Conservation (phyloP, 2,888 invertebrate genomes). For the Ichneumon xanthorius region DNA sequence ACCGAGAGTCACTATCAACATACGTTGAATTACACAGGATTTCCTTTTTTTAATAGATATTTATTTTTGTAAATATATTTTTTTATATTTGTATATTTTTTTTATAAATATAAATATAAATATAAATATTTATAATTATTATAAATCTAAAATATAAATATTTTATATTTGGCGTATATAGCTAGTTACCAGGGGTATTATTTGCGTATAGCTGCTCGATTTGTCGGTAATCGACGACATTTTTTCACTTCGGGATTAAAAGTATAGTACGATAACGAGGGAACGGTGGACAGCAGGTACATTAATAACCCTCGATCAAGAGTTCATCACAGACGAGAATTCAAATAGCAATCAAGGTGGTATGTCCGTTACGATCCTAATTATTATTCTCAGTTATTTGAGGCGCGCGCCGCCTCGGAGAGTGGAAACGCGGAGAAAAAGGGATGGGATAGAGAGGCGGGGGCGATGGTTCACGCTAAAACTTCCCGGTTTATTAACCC, state of each 20-base stretch:
- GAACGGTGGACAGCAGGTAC: slow-evolving; percentile 37
- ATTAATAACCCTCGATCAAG: slow-evolving; percentile 75
- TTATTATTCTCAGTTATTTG: slow-evolving; percentile 66
- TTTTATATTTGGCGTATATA: neutral
- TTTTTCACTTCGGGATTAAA: neutral
- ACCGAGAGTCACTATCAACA: neutral
- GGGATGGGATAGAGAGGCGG: slow-evolving; percentile 19
- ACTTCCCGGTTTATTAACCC: slow-evolving; percentile 67
- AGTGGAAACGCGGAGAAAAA: slow-evolving; percentile 9
- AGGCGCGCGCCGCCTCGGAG: slow-evolving; percentile 14
- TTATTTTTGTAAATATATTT: too few species aligned
- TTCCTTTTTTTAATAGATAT: neutral
- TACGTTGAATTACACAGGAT: neutral
- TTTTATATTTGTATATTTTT: too few species aligned
- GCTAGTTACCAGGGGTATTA: too few species aligned
- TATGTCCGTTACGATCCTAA: slow-evolving; percentile 74
- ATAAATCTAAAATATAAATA: too few species aligned
- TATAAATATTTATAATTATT: too few species aligned
- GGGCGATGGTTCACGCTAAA: slow-evolving; percentile 22
- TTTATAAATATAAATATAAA: too few species aligned
- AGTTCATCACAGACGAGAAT: slow-evolving; percentile 77
- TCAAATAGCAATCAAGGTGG: slow-evolving; percentile 78
- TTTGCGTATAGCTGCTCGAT: neutral
- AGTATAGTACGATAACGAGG: slow-evolving; percentile 7
- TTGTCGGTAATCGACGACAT: neutral